Percentiles rank a stretch among this genome's conserved stretches.
Evolutionary conservation across 1,140 invertebrate species (phyloP).

Genomic region (Philotrypesis tridentata): DNA sequence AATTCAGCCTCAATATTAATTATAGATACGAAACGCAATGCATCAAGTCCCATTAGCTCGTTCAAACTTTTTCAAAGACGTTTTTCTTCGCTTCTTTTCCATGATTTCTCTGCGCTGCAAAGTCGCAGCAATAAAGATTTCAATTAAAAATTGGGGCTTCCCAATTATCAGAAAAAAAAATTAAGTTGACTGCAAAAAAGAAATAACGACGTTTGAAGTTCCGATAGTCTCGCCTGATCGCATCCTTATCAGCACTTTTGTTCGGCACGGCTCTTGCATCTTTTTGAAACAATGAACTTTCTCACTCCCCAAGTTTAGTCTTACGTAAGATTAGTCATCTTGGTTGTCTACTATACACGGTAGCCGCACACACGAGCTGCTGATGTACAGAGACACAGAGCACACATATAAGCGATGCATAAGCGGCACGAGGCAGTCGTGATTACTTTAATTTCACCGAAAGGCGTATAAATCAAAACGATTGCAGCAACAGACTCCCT

Average conservation of each 20-base stretch:
- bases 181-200: too few relatives aligned
- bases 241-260: background rate
- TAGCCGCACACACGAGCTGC: too few relatives aligned
- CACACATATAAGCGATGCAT: background rate
- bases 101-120: background rate
- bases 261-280: background rate
- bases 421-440: background rate
- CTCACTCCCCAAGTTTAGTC: background rate
- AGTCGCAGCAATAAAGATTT: too few relatives aligned
- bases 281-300: conserved; percentile 46
- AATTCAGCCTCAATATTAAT: background rate
- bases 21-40: background rate
- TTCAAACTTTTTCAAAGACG: background rate
- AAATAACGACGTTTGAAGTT: background rate
- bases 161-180: too few relatives aligned
- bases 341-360: background rate
- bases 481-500: background rate
- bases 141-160: too few relatives aligned
- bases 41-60: background rate
- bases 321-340: conserved; percentile 1
- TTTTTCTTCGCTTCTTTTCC: too few relatives aligned
- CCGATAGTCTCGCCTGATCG: background rate
- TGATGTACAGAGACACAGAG: background rate
- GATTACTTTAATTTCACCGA: conserved; percentile 17
- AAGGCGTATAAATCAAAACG: conserved; percentile 4